Evolutionary conservation across 2,113 vertebrate genomes (phyloP).

Genomic region (Meriones unguiculatus): DNA sequence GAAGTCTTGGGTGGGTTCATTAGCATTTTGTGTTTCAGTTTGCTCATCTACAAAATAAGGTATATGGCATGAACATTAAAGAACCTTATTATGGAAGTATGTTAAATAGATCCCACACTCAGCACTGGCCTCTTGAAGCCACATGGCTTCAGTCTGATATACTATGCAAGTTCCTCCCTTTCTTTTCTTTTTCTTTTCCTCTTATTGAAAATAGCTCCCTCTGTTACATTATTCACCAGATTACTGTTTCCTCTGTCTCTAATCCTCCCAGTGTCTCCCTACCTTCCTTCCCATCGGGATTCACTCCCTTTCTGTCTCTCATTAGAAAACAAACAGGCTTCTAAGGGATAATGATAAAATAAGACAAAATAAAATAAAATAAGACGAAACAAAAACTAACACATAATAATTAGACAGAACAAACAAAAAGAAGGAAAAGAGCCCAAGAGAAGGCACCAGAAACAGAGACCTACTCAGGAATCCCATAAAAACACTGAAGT

Average conservation of each 20-base stretch:
- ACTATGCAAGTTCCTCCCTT: not conserved
- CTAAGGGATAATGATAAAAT: not conserved
- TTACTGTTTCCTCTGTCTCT: not conserved
- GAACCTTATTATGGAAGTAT: not conserved
- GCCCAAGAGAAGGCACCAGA: not conserved
- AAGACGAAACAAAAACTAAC: not conserved
- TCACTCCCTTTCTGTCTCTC: not conserved
- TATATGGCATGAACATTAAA: not conserved
- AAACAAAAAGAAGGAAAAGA: not conserved
- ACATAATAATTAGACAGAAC: not conserved
- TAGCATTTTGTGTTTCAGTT: not conserved
- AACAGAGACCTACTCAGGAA: not conserved
- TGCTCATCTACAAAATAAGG: not conserved
- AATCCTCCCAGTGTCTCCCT: not conserved
- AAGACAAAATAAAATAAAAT: not conserved
- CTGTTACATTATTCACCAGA: not conserved
- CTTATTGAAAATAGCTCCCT: not conserved
- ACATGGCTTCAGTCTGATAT: not conserved
- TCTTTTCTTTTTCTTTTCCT: not conserved
- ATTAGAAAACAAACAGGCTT: not conserved
- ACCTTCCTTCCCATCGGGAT: not conserved
- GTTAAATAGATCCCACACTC: not conserved
- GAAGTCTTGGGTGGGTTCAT: not conserved
- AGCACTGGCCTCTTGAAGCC: not conserved
- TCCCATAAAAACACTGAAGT: not conserved